phyloP scores from a whole-genome alignment of 2,113 vertebrate genomes.

The Ciconia stormi region DNA sequence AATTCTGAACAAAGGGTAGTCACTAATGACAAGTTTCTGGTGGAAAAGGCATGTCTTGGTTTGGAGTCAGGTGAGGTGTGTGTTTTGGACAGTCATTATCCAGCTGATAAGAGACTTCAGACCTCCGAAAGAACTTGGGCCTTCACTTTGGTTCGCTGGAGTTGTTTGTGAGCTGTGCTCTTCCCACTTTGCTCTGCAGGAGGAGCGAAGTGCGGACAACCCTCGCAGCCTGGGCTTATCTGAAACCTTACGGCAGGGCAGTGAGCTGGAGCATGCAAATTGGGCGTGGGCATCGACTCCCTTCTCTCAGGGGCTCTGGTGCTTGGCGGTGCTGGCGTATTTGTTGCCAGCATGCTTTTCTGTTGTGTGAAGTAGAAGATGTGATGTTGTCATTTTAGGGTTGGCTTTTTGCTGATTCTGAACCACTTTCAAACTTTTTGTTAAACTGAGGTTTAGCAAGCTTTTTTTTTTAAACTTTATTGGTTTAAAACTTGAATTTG shows the following conservation, averaged over 20 bases:
- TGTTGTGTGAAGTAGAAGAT: neutral
- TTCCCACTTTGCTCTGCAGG: neutral
- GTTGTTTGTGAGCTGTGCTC: neutral
- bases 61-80: neutral
- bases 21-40: neutral
- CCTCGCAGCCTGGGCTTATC: neutral
- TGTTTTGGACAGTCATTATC: neutral
- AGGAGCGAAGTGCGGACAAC: neutral
- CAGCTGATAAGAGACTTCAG: neutral
- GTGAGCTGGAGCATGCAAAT: neutral
- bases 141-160: neutral
- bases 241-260: neutral
- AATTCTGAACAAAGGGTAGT: neutral
- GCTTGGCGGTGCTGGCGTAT: accelerated
- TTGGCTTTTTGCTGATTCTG: neutral
- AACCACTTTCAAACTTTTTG: neutral
- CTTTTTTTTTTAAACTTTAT: neutral
- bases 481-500: neutral
- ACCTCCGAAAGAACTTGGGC: neutral
- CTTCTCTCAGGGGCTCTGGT: neutral
- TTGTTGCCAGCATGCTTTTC: neutral
- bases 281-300: neutral
- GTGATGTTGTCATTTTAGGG: neutral
- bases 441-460: neutral
- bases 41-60: neutral